phyloP scores from a whole-genome alignment of 1,140 invertebrate species.

The Drosophila micromelanica region DNA sequence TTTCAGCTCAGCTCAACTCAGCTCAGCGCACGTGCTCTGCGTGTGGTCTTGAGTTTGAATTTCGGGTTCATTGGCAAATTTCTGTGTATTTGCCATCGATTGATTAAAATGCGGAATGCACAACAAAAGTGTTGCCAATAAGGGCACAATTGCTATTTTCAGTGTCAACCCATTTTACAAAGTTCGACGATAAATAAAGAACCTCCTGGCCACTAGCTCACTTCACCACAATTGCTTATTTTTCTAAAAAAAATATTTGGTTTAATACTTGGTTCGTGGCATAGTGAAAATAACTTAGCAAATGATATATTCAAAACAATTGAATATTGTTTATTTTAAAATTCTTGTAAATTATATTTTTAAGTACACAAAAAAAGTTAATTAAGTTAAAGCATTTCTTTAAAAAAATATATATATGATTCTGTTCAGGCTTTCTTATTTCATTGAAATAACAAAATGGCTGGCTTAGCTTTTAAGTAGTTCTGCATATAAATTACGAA shows the following conservation, averaged over 20 bases:
- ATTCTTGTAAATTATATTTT: too few species aligned
- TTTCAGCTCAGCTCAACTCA: not conserved
- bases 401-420: too few species aligned
- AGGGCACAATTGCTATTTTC: constrained; percentile 7
- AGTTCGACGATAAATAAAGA: not conserved
- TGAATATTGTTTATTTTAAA: too few species aligned
- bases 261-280: too few species aligned
- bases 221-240: not conserved
- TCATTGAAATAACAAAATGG: too few species aligned
- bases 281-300: too few species aligned
- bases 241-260: not conserved
- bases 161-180: constrained; percentile 7
- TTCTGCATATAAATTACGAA: too few species aligned
- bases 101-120: constrained; percentile 42
- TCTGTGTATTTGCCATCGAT: constrained; percentile 36
- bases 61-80: constrained; percentile 38
- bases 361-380: too few species aligned
- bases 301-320: too few species aligned
- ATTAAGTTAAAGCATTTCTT: too few species aligned
- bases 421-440: too few species aligned
- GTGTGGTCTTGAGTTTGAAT: constrained; percentile 3
- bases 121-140: constrained; percentile 13
- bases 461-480: too few species aligned
- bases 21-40: constrained; percentile 14
- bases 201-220: not conserved